Base-by-base conservation (phyloP, 53 echinoderm and acorn worm species). In the Temnopleurus reevesii region DNA sequence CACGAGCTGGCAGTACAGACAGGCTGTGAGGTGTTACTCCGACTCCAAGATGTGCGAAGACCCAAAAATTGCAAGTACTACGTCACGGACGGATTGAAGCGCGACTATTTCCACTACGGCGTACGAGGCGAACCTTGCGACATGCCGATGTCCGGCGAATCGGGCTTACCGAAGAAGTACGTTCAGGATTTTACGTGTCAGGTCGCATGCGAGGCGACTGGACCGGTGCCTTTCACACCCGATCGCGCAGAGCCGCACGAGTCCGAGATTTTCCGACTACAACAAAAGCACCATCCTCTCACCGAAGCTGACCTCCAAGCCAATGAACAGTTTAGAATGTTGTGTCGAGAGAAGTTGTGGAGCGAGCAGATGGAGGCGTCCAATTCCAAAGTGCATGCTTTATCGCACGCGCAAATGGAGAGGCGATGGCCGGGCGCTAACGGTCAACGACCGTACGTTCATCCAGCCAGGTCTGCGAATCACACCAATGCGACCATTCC, bases 1-100 rank as follows among this genome's bases (percentile, higher is more conserved):
- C 90, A 90, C 38, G 90, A 90, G 53, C 83, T 90, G 4, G 82
- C 82, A 6, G 83, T 90, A 5, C 90, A 90, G 53, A 90, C 90
- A 1, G 84, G 90, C 23, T 90, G 90, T 18, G 83, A 90, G 33
- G 90, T 90, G 33, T 71, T 90, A 12, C 45, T 90, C n/a, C 84
- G 82, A 5, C 36, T 90, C 8, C 82, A 90, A 47, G 65, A 84
- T 64, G 83, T 18, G 17, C 24, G 19, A n/a, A 45, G 45, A 15
- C 44, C 60, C 26, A 41, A 29, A 24, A 19, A 35, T 56, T 47
- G 86, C n/a, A 87, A 87, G 35, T 87, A 87, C 53, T 87, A 87
- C 71, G 88, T 66, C 54, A 87, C 66, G 6, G 88, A 87, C 17
- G 36, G 76, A 29, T 19, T 87, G 46, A 66, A 51, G 38, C 26